Evolutionary conservation across 2,113 vertebrate species (phyloP), one percentile per base, ranked within the genome.

Genomic region (Natator depressus): DNA sequence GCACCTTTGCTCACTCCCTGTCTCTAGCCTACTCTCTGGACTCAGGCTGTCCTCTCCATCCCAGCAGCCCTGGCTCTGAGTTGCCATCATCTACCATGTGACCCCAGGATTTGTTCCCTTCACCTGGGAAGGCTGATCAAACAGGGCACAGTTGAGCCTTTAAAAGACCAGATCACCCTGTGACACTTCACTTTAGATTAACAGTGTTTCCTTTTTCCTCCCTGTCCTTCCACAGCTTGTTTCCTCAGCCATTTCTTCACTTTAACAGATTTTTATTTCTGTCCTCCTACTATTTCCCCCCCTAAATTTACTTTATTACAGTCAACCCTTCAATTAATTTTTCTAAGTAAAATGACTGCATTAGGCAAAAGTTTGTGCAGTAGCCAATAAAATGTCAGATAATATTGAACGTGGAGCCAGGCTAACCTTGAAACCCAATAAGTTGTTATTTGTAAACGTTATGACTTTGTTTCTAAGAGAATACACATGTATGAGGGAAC

Each of bases 361-460:
- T 97, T 97, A 98, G 91, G 95, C 72, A 97, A 97, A 98, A 97
- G 92, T 98, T 97, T 97, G 95, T 96, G 96, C 94, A 91, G 87
- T 85, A 96, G 95, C 96, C 97, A 98, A 97, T 98, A 98, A 98
- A 98, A 97, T 95, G 82, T 98, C 96, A 96, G 96, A 96, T 95
- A 96, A 96, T 98, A 98, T 97, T 94, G 97, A 98, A 95, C 42
- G 62, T 84, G 95, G 87, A 10, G 96, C 96, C 97, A 93, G 89
- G 85, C 91, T 97, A 96, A 97, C 93, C 96, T 96, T 94, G 93
- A 82, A 97, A 94, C 95, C 93, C 89, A 92, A 27, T 97, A 98
- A 97, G 95, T 97, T 98, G 97, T 97, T 98, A 97, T 97, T 96
- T 97, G 90, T 91, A 98, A 98, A 98, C 95, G 95, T 97, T 98